Percentiles rank a stretch among this genome's conserved stretches.
Conservation (phyloP, 2,888 invertebrate species). For the Lycophotia porphyrea region DNA sequence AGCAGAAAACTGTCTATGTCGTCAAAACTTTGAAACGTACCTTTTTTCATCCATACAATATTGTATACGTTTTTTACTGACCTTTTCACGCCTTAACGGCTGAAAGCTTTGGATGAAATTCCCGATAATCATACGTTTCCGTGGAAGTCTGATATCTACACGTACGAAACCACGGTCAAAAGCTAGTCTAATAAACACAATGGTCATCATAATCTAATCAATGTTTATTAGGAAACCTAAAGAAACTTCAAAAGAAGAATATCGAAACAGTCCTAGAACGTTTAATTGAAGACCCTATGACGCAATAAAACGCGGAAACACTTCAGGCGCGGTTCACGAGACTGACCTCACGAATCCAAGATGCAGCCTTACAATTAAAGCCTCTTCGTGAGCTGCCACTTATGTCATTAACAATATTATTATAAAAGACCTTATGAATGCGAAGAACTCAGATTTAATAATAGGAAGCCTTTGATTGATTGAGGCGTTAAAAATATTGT, state of each 20-base stretch:
- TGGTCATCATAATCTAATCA: neutral
- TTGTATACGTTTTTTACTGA: neutral
- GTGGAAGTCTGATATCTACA: neutral
- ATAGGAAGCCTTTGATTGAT: constrained; percentile 47
- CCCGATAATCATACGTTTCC: neutral
- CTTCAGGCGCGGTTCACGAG: constrained; percentile 70
- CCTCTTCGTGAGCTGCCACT: constrained; percentile 77
- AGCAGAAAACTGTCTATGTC: neutral
- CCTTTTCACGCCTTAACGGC: neutral
- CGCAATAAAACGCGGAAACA: constrained; percentile 75
- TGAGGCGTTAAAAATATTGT: constrained; percentile 37
- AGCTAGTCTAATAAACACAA: neutral
- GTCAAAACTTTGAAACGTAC: neutral
- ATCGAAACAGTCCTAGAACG: constrained; percentile 54
- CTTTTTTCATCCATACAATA: neutral
- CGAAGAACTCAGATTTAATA: constrained; percentile 28
- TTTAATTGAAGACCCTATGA: constrained; percentile 67
- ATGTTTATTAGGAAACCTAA: constrained; percentile 16
- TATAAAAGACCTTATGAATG: constrained; percentile 64
- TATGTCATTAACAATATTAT: constrained; percentile 69
- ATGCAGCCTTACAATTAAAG: constrained; percentile 79
- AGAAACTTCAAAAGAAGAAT: constrained; percentile 28
- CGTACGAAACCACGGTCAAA: neutral
- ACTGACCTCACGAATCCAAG: constrained; percentile 80
- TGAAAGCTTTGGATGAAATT: neutral